phyloP scores from a whole-genome alignment of 2,113 vertebrate genomes.

The Myrmecophaga tridactyla region DNA sequence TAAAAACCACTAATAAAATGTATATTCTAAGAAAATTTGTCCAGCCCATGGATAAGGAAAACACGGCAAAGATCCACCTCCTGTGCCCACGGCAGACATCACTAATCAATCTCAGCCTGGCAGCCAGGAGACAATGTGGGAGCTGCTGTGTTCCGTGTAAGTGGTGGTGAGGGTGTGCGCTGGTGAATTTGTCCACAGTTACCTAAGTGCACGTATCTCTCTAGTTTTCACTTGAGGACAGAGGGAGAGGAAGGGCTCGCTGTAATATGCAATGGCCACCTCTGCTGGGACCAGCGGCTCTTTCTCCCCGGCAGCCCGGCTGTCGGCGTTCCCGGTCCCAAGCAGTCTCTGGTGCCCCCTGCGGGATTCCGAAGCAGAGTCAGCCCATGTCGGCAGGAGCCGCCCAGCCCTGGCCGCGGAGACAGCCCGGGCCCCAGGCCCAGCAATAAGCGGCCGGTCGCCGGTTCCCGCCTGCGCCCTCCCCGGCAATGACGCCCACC shows the following conservation, averaged over 20 bases:
- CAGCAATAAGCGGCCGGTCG: not conserved
- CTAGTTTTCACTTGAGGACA: not conserved
- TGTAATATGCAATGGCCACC: not conserved
- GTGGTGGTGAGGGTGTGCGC: too few relatives aligned
- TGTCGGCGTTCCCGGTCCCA: not conserved
- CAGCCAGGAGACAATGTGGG: not conserved
- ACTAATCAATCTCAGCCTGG: constrained; percentile 32
- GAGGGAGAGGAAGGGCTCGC: not conserved
- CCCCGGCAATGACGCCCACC: not conserved
- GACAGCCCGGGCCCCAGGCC: not conserved
- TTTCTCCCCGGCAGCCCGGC: not conserved
- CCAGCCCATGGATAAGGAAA: not conserved
- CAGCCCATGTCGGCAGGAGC: not conserved
- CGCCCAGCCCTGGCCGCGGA: rapidly evolving
- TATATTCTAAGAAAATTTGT: constrained; percentile 3
- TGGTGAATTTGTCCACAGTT: not conserved
- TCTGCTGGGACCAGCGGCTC: not conserved
- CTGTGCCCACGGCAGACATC: constrained; percentile 37
- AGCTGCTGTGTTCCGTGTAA: not conserved
- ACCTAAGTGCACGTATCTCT: not conserved
- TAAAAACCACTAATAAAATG: not conserved
- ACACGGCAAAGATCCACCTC: not conserved
- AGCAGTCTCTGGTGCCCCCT: constrained; percentile 73
- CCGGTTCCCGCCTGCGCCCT: not conserved
- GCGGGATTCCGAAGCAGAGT: not conserved